Evolutionary conservation across 2,797 vertebrate genomes (phyloP), one percentile per base, ranked within the genome.

Genomic region (Acomys russatus): DNA sequence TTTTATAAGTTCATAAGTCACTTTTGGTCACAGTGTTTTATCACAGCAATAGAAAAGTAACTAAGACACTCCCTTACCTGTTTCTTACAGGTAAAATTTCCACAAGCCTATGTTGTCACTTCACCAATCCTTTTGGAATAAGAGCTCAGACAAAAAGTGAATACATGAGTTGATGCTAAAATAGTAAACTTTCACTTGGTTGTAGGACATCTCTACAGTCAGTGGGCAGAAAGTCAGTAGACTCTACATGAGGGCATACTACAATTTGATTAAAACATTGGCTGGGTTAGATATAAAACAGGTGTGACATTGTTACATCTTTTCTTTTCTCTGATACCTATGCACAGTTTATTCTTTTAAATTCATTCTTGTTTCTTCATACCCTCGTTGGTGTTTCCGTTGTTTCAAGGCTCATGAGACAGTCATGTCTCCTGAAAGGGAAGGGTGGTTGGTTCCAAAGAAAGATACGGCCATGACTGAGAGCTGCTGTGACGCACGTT

Each of bases 81-180:
- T 76, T 90, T 93, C 73, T 92, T 95, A 76, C 6, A 33, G 77
- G 3, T 74, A 49, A 91, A 63, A 8, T 87, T 83, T 70, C n/a
- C 61, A 77, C 68, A 38, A 82, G 1, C 35, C 56, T 56, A 5
- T 71, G 76, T 83, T 95, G 89, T 22, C 0, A 84, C 54, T 73
- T 96, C 66, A 91, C 68, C 91, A 77, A 80, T 28, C 9, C 49
- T 92, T 84, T 89, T 91, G 35, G 49, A 92, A 49, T 79, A 76
- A 95, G 71, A 91, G 68, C 61, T 93, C 88, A 95, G 59, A 86
- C 11, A 68, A 87, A 86, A 64, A 91, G n/a, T 71, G 28, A 88
- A 68, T 56, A 76, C 0, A 35, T 3, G 30, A 71, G 35, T 71
- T 59, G 76, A 94, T 44, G 51, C 25, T 64, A 84, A 76, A 54